These are phyloP conservation scores for Thyatira batis DNA, from an alignment of 2,888 invertebrate genomes.

Conservation along the genomic window DNA sequence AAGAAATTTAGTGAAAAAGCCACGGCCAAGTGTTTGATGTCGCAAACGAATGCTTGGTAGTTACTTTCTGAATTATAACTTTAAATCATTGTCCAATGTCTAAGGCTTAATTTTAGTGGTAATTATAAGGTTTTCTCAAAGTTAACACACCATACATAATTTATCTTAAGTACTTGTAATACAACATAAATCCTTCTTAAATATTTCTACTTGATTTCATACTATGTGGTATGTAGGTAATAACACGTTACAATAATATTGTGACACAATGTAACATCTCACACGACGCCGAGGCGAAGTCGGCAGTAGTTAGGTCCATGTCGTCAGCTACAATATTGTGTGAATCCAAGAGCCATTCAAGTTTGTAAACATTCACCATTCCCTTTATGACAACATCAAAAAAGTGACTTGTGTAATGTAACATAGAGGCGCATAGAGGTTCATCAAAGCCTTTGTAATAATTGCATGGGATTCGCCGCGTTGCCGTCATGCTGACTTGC, in stretches of 20 bases:
- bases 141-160: no score
- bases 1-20: not conserved
- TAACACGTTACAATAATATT: not conserved
- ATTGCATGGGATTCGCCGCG: no score
- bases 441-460: not conserved
- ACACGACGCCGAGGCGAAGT: not conserved
- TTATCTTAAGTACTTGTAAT: no score
- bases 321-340: not conserved
- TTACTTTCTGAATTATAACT: not conserved
- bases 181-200: no score
- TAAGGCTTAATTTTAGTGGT: no score
- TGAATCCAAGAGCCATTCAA: not conserved
- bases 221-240: not conserved
- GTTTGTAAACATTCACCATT: not conserved
- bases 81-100: no score
- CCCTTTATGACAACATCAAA: not conserved
- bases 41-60: not conserved
- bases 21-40: not conserved
- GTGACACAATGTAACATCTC: not conserved
- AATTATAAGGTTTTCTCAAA: no score
- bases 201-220: not conserved
- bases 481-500: not conserved
- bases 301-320: not conserved
- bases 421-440: not conserved
- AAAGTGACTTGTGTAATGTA: not conserved